phyloP scores from a whole-genome alignment of 2,797 vertebrate genomes.

The Vultur gryphus region DNA sequence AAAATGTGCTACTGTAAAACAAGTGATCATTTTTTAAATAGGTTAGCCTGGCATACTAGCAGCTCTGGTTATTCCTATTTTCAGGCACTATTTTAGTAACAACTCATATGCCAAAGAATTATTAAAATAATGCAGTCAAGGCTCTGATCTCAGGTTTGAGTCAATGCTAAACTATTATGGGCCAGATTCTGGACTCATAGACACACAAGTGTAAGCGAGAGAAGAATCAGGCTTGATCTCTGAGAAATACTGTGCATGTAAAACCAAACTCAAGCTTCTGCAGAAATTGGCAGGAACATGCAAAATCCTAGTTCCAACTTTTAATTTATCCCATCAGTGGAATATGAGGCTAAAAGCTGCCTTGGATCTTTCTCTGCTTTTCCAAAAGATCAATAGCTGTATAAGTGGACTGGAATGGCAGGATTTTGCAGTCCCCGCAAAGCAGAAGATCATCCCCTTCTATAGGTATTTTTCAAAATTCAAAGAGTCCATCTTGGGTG shows the following conservation, averaged over 20 bases:
- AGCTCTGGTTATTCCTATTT: not conserved
- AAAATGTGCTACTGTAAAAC: constrained; percentile 66
- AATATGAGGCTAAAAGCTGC: not conserved
- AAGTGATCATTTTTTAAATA: constrained; percentile 6
- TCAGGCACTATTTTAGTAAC: constrained; percentile 15
- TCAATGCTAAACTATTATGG: not conserved
- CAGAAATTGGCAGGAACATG: not conserved
- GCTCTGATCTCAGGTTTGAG: not conserved
- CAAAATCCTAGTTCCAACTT: constrained; percentile 25
- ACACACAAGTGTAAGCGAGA: constrained; percentile 32
- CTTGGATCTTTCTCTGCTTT: not conserved
- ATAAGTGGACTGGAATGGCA: not conserved
- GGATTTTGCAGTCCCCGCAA: constrained; percentile 34
- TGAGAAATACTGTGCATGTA: constrained; percentile 17
- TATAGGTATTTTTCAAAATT: constrained; percentile 7
- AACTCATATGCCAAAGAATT: constrained; percentile 7
- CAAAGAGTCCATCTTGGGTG: not conserved
- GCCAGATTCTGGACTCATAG: constrained; percentile 39
- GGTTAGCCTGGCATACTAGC: not conserved
- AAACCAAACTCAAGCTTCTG: not conserved
- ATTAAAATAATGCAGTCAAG: constrained; percentile 21
- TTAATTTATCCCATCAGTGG: not conserved
- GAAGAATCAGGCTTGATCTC: constrained; percentile 45
- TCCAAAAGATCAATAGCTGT: not conserved
- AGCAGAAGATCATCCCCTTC: not conserved